Conservation (phyloP, 2,888 invertebrate genomes). For the Danaus chrysippus region DNA sequence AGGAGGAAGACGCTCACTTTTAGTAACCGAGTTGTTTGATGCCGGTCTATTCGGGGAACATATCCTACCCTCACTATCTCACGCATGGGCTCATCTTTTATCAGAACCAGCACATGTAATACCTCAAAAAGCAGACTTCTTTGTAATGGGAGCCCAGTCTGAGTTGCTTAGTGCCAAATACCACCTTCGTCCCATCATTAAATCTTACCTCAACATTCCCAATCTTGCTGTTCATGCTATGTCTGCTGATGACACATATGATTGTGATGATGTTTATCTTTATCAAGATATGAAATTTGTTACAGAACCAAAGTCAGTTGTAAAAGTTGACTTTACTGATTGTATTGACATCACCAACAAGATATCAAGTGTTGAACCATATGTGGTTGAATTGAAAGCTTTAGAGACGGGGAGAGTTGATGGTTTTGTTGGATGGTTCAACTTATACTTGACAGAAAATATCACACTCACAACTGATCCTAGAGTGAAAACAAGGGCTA, state of each 20-base stretch:
- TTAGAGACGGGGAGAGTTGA: conserved; percentile 77
- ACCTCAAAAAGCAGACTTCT: conserved; percentile 81
- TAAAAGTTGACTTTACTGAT: conserved; percentile 82
- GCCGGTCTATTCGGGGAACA: conserved; percentile 88
- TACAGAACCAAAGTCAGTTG: conserved; percentile 75
- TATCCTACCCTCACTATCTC: conserved; percentile 81
- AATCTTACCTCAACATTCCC: conserved; percentile 49
- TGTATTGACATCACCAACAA: conserved; percentile 63
- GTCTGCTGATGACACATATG: conserved; percentile 79
- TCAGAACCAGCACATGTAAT: conserved; percentile 72
- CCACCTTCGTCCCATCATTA: conserved; percentile 51
- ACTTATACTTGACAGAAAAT: conserved; percentile 82
- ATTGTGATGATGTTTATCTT: conserved; percentile 82
- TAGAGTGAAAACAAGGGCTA: conserved; percentile 57
- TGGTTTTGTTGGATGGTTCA: conserved; percentile 86
- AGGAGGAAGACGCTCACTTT: conserved; percentile 77
- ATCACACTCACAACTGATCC: conserved; percentile 82
- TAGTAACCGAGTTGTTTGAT: conserved; percentile 90
- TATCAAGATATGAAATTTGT: conserved; percentile 77
- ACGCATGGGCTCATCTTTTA: conserved; percentile 84
- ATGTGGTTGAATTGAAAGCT: conserved; percentile 55
- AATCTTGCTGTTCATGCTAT: conserved; percentile 47
- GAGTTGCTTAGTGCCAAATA: conserved; percentile 69
- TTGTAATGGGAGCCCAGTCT: conserved; percentile 81
- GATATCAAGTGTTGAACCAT: conserved; percentile 54